phyloP scores from a whole-genome alignment of 2,113 vertebrate genomes.

The Caretta caretta region DNA sequence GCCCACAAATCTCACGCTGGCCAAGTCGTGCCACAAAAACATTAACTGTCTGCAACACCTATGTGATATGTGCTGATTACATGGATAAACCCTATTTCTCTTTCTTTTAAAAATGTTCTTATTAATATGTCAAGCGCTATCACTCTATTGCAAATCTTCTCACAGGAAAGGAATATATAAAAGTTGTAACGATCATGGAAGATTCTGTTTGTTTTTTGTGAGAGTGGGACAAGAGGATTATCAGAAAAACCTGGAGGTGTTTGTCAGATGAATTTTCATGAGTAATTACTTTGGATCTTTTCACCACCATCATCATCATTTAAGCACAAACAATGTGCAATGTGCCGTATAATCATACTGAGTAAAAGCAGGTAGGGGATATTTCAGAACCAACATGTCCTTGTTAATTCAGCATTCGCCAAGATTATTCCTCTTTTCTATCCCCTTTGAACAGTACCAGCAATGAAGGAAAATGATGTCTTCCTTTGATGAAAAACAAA shows the following conservation, averaged over 20 bases:
- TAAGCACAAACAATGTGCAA: background rate
- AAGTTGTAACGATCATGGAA: background rate
- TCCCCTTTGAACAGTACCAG: conserved; percentile 47
- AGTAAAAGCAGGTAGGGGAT: conserved; percentile 14
- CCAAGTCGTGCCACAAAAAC: too few relatives aligned
- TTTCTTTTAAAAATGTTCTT: background rate
- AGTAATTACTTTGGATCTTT: conserved; percentile 21
- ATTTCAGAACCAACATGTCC: conserved; percentile 52
- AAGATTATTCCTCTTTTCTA: conserved; percentile 43
- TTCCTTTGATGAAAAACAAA: conserved; percentile 60
- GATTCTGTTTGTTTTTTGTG: background rate
- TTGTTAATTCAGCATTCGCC: conserved; percentile 25
- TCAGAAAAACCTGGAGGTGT: conserved; percentile 3
- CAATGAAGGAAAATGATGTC: conserved; percentile 52
- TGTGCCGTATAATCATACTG: conserved; percentile 33
- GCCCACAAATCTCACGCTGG: background rate
- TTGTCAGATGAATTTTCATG: conserved; percentile 21
- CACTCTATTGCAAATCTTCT: background rate
- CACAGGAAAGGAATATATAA: background rate
- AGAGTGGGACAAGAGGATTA: background rate
- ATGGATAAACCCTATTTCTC: background rate
- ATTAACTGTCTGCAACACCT: too few relatives aligned
- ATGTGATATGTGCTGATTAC: too few relatives aligned
- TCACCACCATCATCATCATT: background rate
- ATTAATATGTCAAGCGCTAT: background rate